Evolutionary conservation across 2,113 vertebrate species (phyloP).

Genomic region (Tretioscincus oriximinensis): DNA sequence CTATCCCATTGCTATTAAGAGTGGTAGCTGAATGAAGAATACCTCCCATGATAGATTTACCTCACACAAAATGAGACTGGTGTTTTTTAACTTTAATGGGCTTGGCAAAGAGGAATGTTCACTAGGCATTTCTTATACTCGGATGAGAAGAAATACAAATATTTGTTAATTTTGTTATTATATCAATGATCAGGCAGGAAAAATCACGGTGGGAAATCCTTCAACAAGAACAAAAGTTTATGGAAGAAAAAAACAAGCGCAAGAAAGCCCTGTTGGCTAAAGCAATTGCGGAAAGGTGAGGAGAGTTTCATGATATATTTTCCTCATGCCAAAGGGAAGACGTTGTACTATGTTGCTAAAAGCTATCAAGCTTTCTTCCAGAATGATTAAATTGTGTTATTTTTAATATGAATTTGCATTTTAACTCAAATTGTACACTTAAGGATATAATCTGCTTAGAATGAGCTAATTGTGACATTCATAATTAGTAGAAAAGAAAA

Average conservation of each 20-base stretch:
- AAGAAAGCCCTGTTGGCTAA: slow-evolving; percentile 92
- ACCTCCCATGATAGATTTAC: too few species aligned
- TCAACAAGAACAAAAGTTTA: slow-evolving; percentile 87
- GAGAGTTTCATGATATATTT: not conserved
- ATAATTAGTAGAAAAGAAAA: not conserved
- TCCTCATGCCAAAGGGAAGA: not conserved
- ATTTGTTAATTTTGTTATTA: slow-evolving; percentile 43
- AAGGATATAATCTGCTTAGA: slow-evolving; percentile 3
- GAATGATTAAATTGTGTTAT: not conserved
- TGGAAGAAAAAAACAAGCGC: slow-evolving; percentile 93
- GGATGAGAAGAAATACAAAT: slow-evolving; percentile 24
- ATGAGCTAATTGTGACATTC: not conserved
- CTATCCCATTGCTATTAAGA: too few species aligned
- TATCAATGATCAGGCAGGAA: slow-evolving; percentile 77
- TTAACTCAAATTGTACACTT: slow-evolving; percentile 20
- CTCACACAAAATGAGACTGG: too few species aligned
- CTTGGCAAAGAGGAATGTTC: not conserved
- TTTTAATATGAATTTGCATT: not conserved
- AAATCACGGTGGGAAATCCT: slow-evolving; percentile 87
- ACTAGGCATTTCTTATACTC: not conserved
- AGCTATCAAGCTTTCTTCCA: not conserved
- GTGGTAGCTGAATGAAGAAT: too few species aligned
- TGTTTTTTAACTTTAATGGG: not conserved
- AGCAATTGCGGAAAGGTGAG: slow-evolving; percentile 94
- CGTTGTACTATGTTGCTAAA: slow-evolving; percentile 7